Conservation (phyloP, 2,888 invertebrate species). For the Callimorpha dominula region DNA sequence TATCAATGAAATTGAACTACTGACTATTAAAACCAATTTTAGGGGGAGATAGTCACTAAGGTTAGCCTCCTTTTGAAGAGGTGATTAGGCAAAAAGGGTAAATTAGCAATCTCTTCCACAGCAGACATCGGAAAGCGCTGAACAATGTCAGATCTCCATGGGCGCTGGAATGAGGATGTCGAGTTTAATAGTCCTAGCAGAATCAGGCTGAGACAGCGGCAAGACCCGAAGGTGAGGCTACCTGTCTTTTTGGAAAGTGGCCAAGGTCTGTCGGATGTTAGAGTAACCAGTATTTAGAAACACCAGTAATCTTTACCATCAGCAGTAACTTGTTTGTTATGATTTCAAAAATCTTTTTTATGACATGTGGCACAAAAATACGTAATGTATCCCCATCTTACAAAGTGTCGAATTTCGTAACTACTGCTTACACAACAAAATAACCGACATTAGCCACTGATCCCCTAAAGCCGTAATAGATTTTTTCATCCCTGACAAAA, state of each 20-base stretch:
- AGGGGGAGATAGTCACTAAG: too few species aligned
- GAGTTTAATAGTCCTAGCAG: background rate
- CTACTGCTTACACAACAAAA: conserved; percentile 52
- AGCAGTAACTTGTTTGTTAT: too few species aligned
- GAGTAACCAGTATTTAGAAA: too few species aligned
- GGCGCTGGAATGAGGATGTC: background rate
- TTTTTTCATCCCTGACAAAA: conserved; percentile 86
- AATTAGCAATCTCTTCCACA: too few species aligned
- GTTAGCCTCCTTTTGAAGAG: too few species aligned
- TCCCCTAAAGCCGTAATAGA: conserved; percentile 81
- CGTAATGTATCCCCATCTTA: conserved; percentile 19
- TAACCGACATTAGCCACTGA: conserved; percentile 58
- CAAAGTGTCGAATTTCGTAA: conserved; percentile 26
- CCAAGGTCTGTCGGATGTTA: too few species aligned
- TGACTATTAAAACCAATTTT: background rate
- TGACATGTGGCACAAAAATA: conserved; percentile 6
- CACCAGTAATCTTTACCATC: too few species aligned
- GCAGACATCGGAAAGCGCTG: too few species aligned
- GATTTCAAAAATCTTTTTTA: background rate
- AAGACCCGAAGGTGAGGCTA: background rate
- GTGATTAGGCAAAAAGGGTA: too few species aligned
- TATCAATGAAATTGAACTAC: background rate
- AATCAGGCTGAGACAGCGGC: background rate
- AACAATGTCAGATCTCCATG: background rate
- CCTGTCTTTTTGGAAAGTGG: background rate